phyloP scores from a whole-genome alignment of 1,140 invertebrate species.

The Aphelenchoides besseyi region DNA sequence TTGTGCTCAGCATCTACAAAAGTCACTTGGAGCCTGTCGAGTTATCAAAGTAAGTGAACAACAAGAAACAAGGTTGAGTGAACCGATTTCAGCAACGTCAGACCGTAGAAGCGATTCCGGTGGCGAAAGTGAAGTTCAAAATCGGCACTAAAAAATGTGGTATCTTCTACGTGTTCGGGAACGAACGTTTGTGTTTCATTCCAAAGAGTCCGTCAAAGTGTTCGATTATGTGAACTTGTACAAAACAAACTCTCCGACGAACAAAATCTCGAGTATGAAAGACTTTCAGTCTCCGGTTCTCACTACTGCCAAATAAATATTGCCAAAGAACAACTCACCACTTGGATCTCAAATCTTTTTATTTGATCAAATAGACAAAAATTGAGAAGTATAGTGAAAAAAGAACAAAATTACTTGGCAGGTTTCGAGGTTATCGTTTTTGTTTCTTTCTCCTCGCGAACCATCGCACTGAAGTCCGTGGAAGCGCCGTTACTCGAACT shows the following conservation, averaged over 20 bases:
- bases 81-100: conserved; percentile 58
- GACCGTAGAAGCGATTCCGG: conserved; percentile 49
- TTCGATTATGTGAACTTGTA: conserved; percentile 49
- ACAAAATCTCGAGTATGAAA: too few species aligned
- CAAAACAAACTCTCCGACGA: background rate
- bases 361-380: background rate
- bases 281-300: too few species aligned
- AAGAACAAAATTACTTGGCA: background rate
- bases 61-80: conserved; percentile 3
- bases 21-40: conserved; percentile 53
- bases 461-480: conserved; percentile 44
- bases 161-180: conserved; percentile 60
- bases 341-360: background rate
- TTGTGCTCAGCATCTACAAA: conserved; percentile 58
- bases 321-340: background rate
- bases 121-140: conserved; percentile 56
- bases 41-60: conserved; percentile 47
- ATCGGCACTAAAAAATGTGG: conserved; percentile 46
- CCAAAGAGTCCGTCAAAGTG: conserved; percentile 61
- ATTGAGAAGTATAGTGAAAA: background rate
- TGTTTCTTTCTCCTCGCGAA: conserved; percentile 33
- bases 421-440: conserved; percentile 3
- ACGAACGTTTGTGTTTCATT: conserved; percentile 56
- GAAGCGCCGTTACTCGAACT: conserved; percentile 20
- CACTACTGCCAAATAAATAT: conserved; percentile 3